Evolutionary conservation across 1,140 invertebrate species (phyloP).

Genomic region (Listronotus bonariensis): DNA sequence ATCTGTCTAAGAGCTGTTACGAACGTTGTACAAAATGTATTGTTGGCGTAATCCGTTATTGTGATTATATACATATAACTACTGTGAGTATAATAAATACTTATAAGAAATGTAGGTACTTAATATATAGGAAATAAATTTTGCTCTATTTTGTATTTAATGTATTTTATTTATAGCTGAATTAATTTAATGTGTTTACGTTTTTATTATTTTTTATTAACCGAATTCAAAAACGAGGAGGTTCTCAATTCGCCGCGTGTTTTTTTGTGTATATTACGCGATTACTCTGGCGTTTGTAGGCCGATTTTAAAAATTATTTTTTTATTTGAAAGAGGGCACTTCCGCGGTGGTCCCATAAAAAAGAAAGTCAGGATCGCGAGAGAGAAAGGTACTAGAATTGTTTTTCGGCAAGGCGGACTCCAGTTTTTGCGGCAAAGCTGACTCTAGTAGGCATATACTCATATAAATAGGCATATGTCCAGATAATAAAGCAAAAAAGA

Average conservation of each 20-base stretch:
- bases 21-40: slow-evolving; percentile 16
- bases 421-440: too few species aligned
- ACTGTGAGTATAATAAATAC: slow-evolving; percentile 29
- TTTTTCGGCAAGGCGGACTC: too few species aligned
- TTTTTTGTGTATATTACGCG: too few species aligned
- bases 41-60: slow-evolving; percentile 27
- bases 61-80: slow-evolving; percentile 36
- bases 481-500: too few species aligned
- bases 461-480: too few species aligned
- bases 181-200: background rate
- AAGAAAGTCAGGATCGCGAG: too few species aligned
- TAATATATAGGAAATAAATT: slow-evolving; percentile 33
- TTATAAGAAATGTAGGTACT: slow-evolving; percentile 18
- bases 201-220: background rate
- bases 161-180: background rate
- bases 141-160: slow-evolving; percentile 29
- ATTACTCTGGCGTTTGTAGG: background rate
- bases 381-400: too few species aligned
- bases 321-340: too few species aligned
- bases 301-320: background rate
- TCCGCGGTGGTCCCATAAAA: too few species aligned
- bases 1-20: slow-evolving; percentile 7
- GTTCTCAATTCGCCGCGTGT: background rate
- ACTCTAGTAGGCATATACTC: too few species aligned
- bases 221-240: too few species aligned